Evolutionary conservation across 2,113 vertebrate species (phyloP).

Genomic region (Pipra filicauda): DNA sequence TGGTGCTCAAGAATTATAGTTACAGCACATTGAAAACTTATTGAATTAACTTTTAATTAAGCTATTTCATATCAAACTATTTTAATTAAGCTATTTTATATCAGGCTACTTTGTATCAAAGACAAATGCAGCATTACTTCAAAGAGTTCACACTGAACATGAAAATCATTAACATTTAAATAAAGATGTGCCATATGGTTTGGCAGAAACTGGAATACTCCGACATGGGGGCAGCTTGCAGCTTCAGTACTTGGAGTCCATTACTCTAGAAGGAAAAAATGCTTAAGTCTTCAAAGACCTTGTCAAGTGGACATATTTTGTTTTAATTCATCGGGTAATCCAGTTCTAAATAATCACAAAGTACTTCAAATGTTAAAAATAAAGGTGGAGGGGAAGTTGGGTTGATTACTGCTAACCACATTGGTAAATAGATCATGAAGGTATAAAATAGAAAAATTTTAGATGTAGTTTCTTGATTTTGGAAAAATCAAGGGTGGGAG

Average conservation of each 20-base stretch:
- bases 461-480: neutral
- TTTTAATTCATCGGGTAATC: neutral
- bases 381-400: neutral
- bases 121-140: slow-evolving; percentile 22
- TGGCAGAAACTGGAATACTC: neutral
- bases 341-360: neutral
- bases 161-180: slow-evolving; percentile 18
- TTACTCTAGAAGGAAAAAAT: neutral
- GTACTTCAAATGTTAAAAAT: neutral
- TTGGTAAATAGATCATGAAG: neutral
- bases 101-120: slow-evolving; percentile 11
- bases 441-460: neutral
- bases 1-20: neutral
- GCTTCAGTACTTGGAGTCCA: neutral
- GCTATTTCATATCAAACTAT: slow-evolving; percentile 5
- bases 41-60: slow-evolving; percentile 46
- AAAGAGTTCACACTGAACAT: slow-evolving; percentile 18
- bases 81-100: slow-evolving; percentile 39
- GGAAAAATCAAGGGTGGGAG: neutral
- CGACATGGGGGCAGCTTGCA: neutral
- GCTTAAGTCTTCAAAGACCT: neutral
- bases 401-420: neutral
- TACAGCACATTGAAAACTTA: neutral
- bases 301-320: neutral
- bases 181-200: neutral